Base-by-base conservation (phyloP, 2,797 vertebrate genomes). In the Chaenodraco wilsoni region DNA sequence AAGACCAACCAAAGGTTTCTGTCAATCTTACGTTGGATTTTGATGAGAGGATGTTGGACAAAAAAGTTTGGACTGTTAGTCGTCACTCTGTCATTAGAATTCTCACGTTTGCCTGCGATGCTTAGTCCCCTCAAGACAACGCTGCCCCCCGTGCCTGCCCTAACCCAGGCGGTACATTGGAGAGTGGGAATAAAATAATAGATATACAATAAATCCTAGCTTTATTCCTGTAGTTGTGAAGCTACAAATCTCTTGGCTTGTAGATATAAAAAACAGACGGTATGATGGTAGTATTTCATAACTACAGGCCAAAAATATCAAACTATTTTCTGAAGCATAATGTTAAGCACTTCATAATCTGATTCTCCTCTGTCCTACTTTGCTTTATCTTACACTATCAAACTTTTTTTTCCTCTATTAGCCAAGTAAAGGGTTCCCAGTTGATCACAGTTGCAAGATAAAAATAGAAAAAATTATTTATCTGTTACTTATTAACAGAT, bases 41-140 rank as follows among this genome's bases (percentile, higher is more conserved):
- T 57, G 52, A 84, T 85, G 77, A 85, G 72, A 91, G 55, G 84
- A 75, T 80, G 81, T 84, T 79, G 78, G 76, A 83, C 56, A 84
- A 71, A 84, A 81, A 87, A 78, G 74, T 82, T 75, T 77, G 76
- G 73, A 75, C 77, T 68, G 58, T 87, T 89, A 88, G 79, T 84
- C 69, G 58, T 91, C 84, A 85, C 63, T 88, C 70, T 85, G 81
- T 87, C 86, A 94, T 94, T 93, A 93, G 94, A 94, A 93, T 94
- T 94, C 93, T 94, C 93, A 94, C 92, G 92, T 92, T 93, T 91
- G 86, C 92, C 93, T 93, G 91, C 83, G 83, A 94, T 93, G 92
- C 92, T 94, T 93, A 86, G 84, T 93, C 90, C 91, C 90, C 91
- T 94, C 91, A 93, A 93, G 92, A 94, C 91, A 90, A 89, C 90